Base-by-base conservation (phyloP, 2,888 invertebrate species). In the Nomada goodeniana region DNA sequence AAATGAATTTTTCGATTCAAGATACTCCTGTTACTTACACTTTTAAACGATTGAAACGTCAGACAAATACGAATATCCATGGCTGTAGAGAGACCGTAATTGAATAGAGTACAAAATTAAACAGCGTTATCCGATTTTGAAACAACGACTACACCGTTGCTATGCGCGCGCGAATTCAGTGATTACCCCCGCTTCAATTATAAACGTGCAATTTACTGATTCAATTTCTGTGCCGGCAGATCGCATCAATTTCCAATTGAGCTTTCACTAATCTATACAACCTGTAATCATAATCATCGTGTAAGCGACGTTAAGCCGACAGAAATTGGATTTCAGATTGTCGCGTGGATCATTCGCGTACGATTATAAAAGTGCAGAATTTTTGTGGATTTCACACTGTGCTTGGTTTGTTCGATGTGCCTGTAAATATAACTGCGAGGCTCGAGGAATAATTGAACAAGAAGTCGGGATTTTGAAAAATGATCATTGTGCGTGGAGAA, bases 161-260 rank as follows among this genome's bases (percentile, higher is more conserved):
- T 20, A 23, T 44, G 13, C 10, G 23, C 11, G 7, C 20, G 15
- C 29, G 52, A 81, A 78, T 79, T 79, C 73, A 70, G 15, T 70
- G 79, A 60, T 79, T 74, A 78, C 73, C 65, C 73, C 73, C 50
- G 67, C 11, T 20, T 69, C 20, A 15, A 65, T 57, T 23, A 76
- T 18, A 59, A 64, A 59, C 44, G 23, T 29, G 67, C 23, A 50
- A 36, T 59, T 9, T 44, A 26, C 52, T 44, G 44, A 69, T 68
- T n/a, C 63, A 68, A 18, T 61, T 55, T 67, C 47, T 7, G 15
- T 13, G 29, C 53, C 60, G 23, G 44, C 42, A 44, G 20, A 60
- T 67, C 42, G 26, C n/a, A 20, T 23, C 47, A 29, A 53, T 68
- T 53, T 29, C 50, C 52, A 50, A 52, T 55, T 57, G 64, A 52